Percentiles rank a stretch among this genome's conserved stretches.
Evolutionary conservation across 2,113 vertebrate species (phyloP).

Genomic region (Bungarus multicinctus): DNA sequence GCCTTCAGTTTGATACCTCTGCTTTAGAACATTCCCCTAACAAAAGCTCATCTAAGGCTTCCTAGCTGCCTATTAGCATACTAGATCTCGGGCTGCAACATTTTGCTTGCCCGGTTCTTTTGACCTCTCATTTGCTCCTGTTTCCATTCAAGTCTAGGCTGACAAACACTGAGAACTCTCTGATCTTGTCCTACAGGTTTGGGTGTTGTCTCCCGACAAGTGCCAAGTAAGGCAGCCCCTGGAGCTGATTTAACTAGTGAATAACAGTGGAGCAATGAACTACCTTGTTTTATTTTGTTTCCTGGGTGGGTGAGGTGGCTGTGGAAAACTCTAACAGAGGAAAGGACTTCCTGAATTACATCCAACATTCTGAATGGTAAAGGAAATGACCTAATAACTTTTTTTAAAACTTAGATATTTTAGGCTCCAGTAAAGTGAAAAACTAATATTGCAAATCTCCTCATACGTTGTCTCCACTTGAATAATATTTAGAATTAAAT

Average conservation of each 20-base stretch:
- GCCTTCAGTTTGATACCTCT: too few species aligned
- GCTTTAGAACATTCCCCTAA: not conserved
- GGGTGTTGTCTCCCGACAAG: not conserved
- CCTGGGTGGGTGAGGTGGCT: not conserved
- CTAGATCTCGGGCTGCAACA: not conserved
- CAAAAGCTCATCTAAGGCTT: not conserved
- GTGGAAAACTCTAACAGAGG: not conserved
- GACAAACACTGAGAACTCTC: accelerated
- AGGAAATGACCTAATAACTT: not conserved
- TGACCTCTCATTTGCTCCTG: accelerated
- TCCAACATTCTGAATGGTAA: accelerated
- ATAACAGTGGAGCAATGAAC: not conserved
- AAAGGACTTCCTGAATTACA: not conserved
- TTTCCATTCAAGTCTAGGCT: not conserved
- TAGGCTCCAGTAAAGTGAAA: not conserved
- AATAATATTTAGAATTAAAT: not conserved
- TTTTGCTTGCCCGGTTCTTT: accelerated
- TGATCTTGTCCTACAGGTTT: not conserved
- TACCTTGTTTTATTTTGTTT: not conserved
- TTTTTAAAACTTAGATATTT: not conserved
- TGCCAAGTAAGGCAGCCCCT: not conserved
- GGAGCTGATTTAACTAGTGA: not conserved
- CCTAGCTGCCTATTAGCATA: not conserved
- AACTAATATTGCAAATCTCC: not conserved
- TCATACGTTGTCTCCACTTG: constrained; percentile 1